These are phyloP conservation scores for Hycleus cichorii DNA, from an alignment of 1,140 invertebrate genomes.

Conservation along the genomic window DNA sequence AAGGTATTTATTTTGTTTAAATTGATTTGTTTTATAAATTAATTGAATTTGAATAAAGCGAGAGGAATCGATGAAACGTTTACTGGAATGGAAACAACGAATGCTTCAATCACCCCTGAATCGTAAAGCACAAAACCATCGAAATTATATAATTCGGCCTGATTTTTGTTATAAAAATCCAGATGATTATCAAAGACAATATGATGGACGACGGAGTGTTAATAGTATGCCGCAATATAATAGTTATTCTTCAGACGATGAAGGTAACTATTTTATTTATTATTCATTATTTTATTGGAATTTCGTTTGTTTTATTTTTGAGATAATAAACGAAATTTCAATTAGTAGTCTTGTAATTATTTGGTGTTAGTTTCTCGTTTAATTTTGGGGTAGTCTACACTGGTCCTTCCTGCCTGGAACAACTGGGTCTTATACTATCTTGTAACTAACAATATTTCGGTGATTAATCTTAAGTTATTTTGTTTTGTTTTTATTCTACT, in stretches of 20 bases:
- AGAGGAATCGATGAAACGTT: slow-evolving; percentile 84
- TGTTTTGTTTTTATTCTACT: slow-evolving; percentile 22
- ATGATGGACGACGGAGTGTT: slow-evolving; percentile 14
- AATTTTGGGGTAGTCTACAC: slow-evolving; percentile 34
- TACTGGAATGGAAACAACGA: slow-evolving; percentile 86
- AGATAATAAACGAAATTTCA: background rate
- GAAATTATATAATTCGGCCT: slow-evolving; percentile 20
- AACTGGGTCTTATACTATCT: slow-evolving; percentile 32
- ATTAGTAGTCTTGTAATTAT: background rate
- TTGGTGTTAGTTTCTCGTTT: slow-evolving; percentile 6
- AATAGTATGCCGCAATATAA: slow-evolving; percentile 51
- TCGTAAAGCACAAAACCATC: slow-evolving; percentile 54
- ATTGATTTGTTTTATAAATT: no score
- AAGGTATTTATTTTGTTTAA: slow-evolving; percentile 45
- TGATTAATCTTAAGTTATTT: slow-evolving; percentile 19
- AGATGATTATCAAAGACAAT: slow-evolving; percentile 22
- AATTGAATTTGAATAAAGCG: slow-evolving; percentile 34
- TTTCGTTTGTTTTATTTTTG: background rate
- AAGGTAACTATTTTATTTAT: slow-evolving; percentile 54
- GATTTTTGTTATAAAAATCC: slow-evolving; percentile 44
- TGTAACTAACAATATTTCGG: slow-evolving; percentile 34
- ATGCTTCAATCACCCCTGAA: slow-evolving; percentile 85
- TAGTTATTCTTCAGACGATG: slow-evolving; percentile 79
- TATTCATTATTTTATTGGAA: background rate
- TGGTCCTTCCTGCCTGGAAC: slow-evolving; percentile 41